Percentiles rank a stretch among this genome's conserved stretches.
phyloP scores from a whole-genome alignment of 2,888 invertebrate species.

The Andrena flavipes region DNA sequence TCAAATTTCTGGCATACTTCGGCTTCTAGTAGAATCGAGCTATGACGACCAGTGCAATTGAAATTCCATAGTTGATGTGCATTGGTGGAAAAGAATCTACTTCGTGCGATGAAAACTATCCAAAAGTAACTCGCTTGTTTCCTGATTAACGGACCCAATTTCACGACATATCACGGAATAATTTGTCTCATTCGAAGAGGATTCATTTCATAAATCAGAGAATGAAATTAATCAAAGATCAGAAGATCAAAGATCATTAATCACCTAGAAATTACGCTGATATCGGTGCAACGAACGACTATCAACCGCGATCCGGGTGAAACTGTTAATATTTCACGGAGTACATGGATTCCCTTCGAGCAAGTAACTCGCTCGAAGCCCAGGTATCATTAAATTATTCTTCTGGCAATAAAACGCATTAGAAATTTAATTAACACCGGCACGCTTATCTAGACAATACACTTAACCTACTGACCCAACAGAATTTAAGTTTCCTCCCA shows the following conservation, averaged over 20 bases:
- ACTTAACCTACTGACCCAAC: not conserved
- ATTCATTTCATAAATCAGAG: not conserved
- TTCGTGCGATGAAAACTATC: not conserved
- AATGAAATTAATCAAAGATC: not conserved
- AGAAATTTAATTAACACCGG: not conserved
- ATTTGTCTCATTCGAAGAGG: not conserved
- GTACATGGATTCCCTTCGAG: not conserved
- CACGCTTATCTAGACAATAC: too few relatives aligned
- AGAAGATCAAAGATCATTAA: not conserved
- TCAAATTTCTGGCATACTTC: not conserved
- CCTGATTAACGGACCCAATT: not conserved
- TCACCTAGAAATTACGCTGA: too few relatives aligned
- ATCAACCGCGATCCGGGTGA: not conserved
- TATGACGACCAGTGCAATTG: not conserved
- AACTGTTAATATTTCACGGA: not conserved
- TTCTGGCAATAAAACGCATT: not conserved
- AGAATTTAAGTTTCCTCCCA: not conserved
- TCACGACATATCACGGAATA: not conserved
- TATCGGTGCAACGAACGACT: not conserved
- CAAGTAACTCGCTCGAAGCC: not conserved
- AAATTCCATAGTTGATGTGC: not conserved
- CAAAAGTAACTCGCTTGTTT: not conserved
- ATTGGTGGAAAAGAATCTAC: not conserved
- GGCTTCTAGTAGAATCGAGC: not conserved
- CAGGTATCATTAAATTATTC: constrained; percentile 2